Evolutionary conservation across 2,888 invertebrate genomes (phyloP).

Genomic region (Matsumyia berberina): DNA sequence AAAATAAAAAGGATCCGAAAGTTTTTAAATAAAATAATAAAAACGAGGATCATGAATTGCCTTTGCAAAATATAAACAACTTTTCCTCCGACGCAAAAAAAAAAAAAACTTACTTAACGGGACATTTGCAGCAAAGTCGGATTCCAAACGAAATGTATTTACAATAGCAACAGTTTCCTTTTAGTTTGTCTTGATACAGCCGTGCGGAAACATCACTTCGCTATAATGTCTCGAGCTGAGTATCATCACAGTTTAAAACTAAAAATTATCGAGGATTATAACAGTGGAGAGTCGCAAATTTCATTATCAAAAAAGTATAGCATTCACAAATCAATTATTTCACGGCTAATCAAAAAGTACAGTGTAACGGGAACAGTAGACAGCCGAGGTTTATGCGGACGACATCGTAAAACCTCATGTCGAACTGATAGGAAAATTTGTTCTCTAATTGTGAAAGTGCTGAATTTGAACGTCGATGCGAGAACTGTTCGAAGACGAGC

Average conservation of each 20-base stretch:
- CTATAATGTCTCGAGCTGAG: background rate
- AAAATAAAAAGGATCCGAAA: no score
- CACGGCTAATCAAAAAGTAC: background rate
- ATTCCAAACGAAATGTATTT: no score
- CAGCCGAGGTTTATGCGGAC: background rate
- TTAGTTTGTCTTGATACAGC: background rate
- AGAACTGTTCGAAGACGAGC: background rate
- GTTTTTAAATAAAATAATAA: no score
- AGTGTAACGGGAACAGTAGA: no score
- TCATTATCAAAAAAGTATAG: background rate
- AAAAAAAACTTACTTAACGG: background rate
- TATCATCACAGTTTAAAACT: background rate
- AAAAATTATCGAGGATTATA: constrained; percentile 1
- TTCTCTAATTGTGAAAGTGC: background rate
- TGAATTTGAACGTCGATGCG: background rate
- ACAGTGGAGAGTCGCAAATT: background rate
- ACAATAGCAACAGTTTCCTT: background rate
- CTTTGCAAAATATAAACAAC: background rate
- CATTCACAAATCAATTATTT: background rate
- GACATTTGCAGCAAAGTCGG: no score
- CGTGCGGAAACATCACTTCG: background rate
- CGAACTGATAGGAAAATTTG: no score
- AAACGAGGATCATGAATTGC: no score
- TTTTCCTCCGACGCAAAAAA: background rate
- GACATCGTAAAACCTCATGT: background rate